These are phyloP conservation scores for Enteromius paludinosus DNA, from an alignment of 2,797 vertebrate genomes.

Conservation along the genomic window DNA sequence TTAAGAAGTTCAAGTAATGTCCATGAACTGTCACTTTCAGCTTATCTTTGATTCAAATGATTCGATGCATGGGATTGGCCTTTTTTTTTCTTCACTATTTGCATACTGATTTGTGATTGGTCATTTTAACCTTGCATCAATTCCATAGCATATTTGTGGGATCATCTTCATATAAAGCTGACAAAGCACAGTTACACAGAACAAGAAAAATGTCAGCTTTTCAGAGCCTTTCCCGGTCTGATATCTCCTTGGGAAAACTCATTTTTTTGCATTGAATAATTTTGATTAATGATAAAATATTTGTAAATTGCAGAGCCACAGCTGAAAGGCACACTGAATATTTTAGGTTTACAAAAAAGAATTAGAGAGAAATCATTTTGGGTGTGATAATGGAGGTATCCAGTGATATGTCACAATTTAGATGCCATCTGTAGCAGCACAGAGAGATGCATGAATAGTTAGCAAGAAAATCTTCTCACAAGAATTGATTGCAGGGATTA, in stretches of 20 bases:
- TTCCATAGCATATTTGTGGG: not conserved
- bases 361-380: conserved; percentile 2
- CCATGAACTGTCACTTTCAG: not conserved
- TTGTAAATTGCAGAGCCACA: not conserved
- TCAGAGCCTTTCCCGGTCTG: not conserved
- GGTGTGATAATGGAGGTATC: conserved; percentile 11
- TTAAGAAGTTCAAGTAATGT: not conserved
- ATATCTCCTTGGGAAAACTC: not conserved
- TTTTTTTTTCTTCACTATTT: not conserved
- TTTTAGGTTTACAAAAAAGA: conserved; percentile 9
- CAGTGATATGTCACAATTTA: conserved; percentile 25
- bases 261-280: conserved; percentile 1
- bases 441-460: conserved; percentile 19
- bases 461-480: not conserved
- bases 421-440: conserved; percentile 14
- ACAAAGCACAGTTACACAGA: not conserved
- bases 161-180: not conserved
- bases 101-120: not conserved
- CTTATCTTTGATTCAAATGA: not conserved
- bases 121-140: not conserved
- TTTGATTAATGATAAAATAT: conserved; percentile 4
- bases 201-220: too few species aligned
- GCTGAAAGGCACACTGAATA: not conserved
- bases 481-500: conserved; percentile 38
- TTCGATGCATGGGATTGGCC: too few species aligned